phyloP scores from a whole-genome alignment of 2,113 vertebrate genomes.

The Paradoxurus hermaphroditus region DNA sequence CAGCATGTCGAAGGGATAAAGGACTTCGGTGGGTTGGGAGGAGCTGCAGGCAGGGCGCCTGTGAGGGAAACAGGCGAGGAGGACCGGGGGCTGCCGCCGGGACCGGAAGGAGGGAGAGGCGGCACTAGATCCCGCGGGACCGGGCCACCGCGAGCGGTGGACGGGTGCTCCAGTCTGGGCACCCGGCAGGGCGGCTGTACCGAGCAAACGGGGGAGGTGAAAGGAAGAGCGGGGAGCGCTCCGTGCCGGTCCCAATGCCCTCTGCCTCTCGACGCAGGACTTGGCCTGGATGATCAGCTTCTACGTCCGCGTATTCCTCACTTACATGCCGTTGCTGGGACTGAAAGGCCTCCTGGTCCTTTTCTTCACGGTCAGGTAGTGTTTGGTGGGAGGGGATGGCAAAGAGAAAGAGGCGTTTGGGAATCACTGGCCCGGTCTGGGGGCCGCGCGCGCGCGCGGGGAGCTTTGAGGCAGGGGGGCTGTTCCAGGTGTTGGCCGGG shows the following conservation, averaged over 20 bases:
- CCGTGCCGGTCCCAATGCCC: fast-evolving
- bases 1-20: not conserved
- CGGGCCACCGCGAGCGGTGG: fast-evolving
- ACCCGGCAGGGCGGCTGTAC: fast-evolving
- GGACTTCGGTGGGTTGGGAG: not conserved
- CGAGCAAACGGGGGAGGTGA: fast-evolving
- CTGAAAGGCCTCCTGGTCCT: conserved; percentile 81
- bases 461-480: not conserved
- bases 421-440: not conserved
- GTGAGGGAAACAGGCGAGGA: not conserved
- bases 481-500: not conserved
- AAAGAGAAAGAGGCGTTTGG: not conserved
- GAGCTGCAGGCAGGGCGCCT: not conserved
- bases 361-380: conserved; percentile 84
- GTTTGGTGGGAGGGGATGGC: not conserved
- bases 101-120: not conserved
- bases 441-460: not conserved
- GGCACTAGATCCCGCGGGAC: not conserved
- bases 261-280: conserved; percentile 74
- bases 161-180: not conserved
- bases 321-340: conserved; percentile 83
- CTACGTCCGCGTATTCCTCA: conserved; percentile 82
- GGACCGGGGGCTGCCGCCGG: not conserved
- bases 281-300: conserved; percentile 88
- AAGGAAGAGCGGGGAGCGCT: too few relatives aligned